Conservation (phyloP, 92 coral and sea anemone genomes). For the Siderastrea radians region DNA sequence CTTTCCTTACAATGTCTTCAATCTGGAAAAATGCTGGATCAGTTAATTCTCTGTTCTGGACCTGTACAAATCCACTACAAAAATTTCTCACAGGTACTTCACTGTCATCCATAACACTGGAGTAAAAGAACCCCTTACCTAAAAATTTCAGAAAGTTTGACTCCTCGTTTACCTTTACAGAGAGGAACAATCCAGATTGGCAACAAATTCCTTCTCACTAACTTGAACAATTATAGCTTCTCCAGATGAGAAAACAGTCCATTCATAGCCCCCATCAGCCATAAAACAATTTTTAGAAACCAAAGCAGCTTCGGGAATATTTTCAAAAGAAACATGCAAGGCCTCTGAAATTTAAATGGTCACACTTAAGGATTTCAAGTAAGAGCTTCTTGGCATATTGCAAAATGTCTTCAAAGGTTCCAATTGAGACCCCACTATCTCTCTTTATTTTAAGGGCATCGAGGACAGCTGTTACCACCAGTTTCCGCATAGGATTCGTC, state of each 20-base stretch:
- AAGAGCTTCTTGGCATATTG: background rate
- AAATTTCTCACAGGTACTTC: slow-evolving; percentile 54
- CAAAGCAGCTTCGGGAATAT: slow-evolving; percentile 44
- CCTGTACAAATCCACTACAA: slow-evolving; percentile 73
- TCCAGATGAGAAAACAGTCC: slow-evolving; percentile 55
- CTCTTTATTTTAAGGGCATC: background rate
- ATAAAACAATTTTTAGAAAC: slow-evolving; percentile 58
- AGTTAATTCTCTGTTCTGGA: slow-evolving; percentile 40
- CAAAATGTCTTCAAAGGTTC: background rate
- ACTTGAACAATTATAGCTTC: slow-evolving; percentile 45
- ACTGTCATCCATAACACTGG: slow-evolving; percentile 15
- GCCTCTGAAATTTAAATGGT: slow-evolving; percentile 16
- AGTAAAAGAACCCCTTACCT: slow-evolving; percentile 18
- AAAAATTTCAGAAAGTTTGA: slow-evolving; percentile 9
- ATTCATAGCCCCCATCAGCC: slow-evolving; percentile 60
- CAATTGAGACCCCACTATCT: background rate
- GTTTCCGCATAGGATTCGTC: background rate
- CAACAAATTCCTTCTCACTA: slow-evolving; percentile 33
- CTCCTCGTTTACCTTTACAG: slow-evolving; percentile 23
- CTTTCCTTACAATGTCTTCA: slow-evolving; percentile 58
- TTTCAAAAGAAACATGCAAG: slow-evolving; percentile 38
- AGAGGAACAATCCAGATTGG: slow-evolving; percentile 39
- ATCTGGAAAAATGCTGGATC: slow-evolving; percentile 37
- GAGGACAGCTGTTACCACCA: background rate
- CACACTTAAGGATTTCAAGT: no score